Evolutionary conservation across 2,797 vertebrate genomes (phyloP), one percentile per base, ranked within the genome.

Genomic region (Sebastes taczanowskii): DNA sequence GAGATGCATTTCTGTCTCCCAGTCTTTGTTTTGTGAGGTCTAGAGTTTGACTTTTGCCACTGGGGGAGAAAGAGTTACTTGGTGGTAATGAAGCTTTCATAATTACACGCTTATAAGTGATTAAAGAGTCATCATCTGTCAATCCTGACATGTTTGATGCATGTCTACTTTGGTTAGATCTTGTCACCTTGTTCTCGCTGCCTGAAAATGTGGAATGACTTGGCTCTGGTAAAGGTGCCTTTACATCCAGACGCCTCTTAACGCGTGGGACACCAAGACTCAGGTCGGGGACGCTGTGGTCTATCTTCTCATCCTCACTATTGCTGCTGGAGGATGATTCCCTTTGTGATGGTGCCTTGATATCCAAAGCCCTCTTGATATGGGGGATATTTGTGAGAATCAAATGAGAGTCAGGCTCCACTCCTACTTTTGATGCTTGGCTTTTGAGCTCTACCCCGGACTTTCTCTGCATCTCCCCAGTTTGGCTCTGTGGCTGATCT

Each of bases 21-120:
- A 53, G 14, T 49, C 27, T 65, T 11, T 67, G 60, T n/a, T 34
- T 69, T 46, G 53, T 18, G 7, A 49, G 4, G 13, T 67, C 75
- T 27, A 8, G 25, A 32, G 53, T 68, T 65, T 72, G 71, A 60
- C n/a, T 74, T 1, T 46, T 38, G 7, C 10, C 68, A 38, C 34
- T 83, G 9, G 64, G 16, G 13, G 77, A 13, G 16, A 29, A 83
- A 25, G 71, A 81, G 66, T 66, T 30, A 32, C 35, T 46, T 4
- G 72, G n/a, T 14, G 38, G 25, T 1, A 66, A 73, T 25, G 80
- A 74, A 20, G 69, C 0, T 81, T 90, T 93, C 11, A 93, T 88
- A 60, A 91, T 92, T 27, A 66, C 55, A 63, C 89, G 89, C 30
- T 88, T 91, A 53, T 94, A 93, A 30, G 69, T 71, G 60, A 89